These are phyloP conservation scores for Psittacula cyanocephala DNA, from an alignment of 2,113 vertebrate species.

Conservation along the genomic window DNA sequence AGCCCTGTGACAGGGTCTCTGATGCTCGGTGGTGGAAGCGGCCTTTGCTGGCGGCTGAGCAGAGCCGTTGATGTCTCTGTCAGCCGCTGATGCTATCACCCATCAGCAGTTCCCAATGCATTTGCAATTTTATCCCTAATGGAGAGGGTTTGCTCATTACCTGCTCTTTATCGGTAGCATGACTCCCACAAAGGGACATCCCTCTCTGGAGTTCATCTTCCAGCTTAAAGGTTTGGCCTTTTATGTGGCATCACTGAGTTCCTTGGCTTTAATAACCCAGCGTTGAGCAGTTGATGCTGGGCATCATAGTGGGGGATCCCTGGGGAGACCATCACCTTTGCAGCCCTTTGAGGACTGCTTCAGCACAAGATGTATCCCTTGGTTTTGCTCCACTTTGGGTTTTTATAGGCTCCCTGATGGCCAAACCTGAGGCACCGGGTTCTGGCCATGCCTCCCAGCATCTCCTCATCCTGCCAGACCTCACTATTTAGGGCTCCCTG, in stretches of 20 bases:
- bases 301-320: fast-evolving
- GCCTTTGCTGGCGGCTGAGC: neutral
- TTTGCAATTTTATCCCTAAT: slow-evolving; percentile 27
- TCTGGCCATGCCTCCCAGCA: fast-evolving
- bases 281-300: fast-evolving
- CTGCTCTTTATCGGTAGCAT: neutral
- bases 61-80: slow-evolving; percentile 23
- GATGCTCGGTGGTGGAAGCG: neutral
- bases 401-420: neutral
- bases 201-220: neutral
- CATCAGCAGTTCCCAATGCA: slow-evolving; percentile 36
- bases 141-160: slow-evolving; percentile 39
- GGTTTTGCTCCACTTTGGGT: neutral
- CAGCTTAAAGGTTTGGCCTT: neutral
- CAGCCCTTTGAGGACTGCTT: neutral
- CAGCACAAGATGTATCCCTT: fast-evolving
- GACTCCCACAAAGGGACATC: neutral
- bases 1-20: fast-evolving
- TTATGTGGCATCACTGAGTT: neutral
- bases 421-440: fast-evolving
- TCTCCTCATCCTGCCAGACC: fast-evolving
- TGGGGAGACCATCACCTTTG: neutral
- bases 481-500: fast-evolving
- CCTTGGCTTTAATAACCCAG: fast-evolving
- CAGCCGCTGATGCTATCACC: slow-evolving; percentile 51